Base-by-base conservation (phyloP, 2,113 vertebrate genomes). In the Spea multiplicata region DNA sequence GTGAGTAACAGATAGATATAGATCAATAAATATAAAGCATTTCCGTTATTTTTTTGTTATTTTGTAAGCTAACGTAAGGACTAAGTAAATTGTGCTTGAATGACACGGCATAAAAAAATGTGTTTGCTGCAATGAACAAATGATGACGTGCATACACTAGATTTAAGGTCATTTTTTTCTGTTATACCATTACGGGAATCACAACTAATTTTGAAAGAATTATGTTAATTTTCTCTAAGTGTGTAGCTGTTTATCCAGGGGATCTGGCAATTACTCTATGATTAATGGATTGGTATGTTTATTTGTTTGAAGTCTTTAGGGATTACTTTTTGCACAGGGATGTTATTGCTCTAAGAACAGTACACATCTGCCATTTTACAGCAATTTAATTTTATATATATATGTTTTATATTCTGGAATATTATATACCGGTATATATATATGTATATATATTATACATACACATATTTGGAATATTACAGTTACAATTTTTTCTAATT, bases 211-310 rank as follows among this genome's bases (percentile, higher is more conserved):
- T 66, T 53, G 5, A 13, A 16, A 66, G 52, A 76, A 68, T 76
- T 67, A 76, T 68, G 13, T 68, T 68, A 55, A 68, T 68, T 46
- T 44, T 47, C 66, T 75, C 62, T 53, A 52, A 49, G 16, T 52
- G 14, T 67, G 55, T 53, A 53, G 52, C 50, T 76, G 65, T 76
- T 68, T 76, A 55, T 67, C 57, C 49, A 67, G 74, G 55, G 66
- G 74, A 67, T 46, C 50, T 7, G 16, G 74, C 50, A 68, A 76
- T 76, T 66, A 68, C 17, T 7, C 65, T 17, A 4, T 68, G 74
- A 76, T 68, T 66, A 76, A 76, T 68, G 65, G 44, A 47, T 5
- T 68, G 44, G 17, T 47, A 12, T 59, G 55, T 53, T 53, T 53
- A 12, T 53, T 53, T 53, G 50, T 53, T 8, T 53, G 50, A 13